phyloP scores from a whole-genome alignment of 2,888 invertebrate species.

The Temnothorax ravouxi region DNA sequence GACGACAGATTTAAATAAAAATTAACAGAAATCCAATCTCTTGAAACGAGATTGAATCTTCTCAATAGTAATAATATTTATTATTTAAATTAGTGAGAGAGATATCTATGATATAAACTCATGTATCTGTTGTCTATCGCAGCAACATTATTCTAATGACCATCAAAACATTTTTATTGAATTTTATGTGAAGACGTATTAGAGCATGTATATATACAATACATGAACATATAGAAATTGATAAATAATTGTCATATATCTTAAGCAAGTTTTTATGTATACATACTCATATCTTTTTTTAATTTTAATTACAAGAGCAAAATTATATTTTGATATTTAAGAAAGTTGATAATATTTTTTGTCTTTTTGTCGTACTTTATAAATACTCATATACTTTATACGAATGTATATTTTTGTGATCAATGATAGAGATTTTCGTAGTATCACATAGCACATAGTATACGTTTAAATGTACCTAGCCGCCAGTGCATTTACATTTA shows the following conservation, averaged over 20 bases:
- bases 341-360: background rate
- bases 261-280: no score
- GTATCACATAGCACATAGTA: background rate
- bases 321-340: background rate
- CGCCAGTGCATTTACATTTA: background rate
- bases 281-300: no score
- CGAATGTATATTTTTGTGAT: background rate
- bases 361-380: background rate
- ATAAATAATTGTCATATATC: background rate
- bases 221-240: background rate
- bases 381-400: background rate
- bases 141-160: background rate
- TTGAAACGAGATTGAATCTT: conserved; percentile 12
- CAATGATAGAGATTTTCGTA: background rate
- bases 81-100: conserved; percentile 3
- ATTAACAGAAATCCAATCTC: background rate
- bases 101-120: background rate
- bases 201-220: background rate
- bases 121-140: background rate
- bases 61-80: background rate
- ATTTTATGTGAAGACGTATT: background rate
- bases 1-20: background rate
- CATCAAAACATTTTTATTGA: background rate
- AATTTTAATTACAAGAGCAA: conserved; percentile 1
- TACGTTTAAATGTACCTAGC: background rate